phyloP scores from a whole-genome alignment of 2,113 vertebrate species.

The Madoqua kirkii region DNA sequence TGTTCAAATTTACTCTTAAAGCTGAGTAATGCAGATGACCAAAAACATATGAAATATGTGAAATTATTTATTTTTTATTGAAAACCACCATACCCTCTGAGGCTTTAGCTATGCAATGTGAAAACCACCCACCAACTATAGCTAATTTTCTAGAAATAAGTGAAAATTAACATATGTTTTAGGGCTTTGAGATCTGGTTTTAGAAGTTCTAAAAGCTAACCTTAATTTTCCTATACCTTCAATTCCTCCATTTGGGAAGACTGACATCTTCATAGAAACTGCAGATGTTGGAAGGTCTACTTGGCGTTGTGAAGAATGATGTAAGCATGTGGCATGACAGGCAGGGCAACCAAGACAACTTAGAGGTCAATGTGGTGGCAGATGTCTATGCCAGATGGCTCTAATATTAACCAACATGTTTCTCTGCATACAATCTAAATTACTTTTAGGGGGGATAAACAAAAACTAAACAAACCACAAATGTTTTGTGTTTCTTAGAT shows the following conservation, averaged over 20 bases:
- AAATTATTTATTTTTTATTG: not conserved
- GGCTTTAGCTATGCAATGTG: not conserved
- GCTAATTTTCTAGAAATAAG: not conserved
- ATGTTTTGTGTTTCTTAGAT: not conserved
- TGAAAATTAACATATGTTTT: not conserved
- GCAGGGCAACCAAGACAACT: not conserved
- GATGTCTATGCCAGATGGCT: not conserved
- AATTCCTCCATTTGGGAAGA: not conserved
- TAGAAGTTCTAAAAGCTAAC: not conserved
- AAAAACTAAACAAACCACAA: not conserved
- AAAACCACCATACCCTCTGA: not conserved
- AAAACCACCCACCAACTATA: not conserved
- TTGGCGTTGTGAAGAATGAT: not conserved
- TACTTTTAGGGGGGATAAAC: not conserved
- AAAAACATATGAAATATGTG: not conserved
- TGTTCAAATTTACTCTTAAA: slow-evolving; percentile 1
- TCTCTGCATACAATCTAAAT: not conserved
- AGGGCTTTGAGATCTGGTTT: not conserved
- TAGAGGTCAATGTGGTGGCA: not conserved
- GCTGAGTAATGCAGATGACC: not conserved
- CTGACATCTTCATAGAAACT: not conserved
- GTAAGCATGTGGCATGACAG: not conserved
- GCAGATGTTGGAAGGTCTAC: not conserved
- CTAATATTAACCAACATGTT: not conserved
- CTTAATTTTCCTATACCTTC: not conserved